Base-by-base conservation (phyloP, 2,113 vertebrate genomes). In the Odobenus rosmarus region DNA sequence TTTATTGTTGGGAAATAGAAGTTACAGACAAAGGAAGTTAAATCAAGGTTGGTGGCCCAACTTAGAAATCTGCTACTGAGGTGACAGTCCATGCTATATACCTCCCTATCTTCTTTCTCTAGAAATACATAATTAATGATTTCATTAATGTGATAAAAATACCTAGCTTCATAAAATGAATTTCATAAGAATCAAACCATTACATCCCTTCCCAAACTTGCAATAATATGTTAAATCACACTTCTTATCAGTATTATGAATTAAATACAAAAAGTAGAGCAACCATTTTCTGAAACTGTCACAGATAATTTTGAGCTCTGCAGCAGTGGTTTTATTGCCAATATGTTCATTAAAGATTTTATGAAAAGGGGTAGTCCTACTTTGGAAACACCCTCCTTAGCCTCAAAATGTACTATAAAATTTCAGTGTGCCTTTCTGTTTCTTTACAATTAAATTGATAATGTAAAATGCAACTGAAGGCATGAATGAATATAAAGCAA, bases 111-210 rank as follows among this genome's bases (percentile, higher is more conserved):
- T 69, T 53, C n/a, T 71, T 96, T 15, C 55, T 24, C 21, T 88
- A 83, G 33, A 97, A 82, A 92, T 86, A 51, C 21, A 69, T 87
- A 96, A 96, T 93, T 89, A 91, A 93, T 96, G 36, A 85, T 83
- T 92, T 93, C 28, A 95, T 69, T 95, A 86, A 91, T 6, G 4
- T 95, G 76, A 86, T 82, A 36, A 89, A 90, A 96, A 90, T 81
- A 59, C 26, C 62, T 57, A 67, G 4, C 23, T 71, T 90, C 24
- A 77, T 92, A 84, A 92, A 96, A 79, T n/a, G 14, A 55, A 81
- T 80, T 89, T 69, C 4, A 59, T 74, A 84, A 95, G 28, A 93
- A 92, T 93, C 96, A 95, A 91, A 51, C 5, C 13, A 90, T 95
- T 93, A 55, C 4, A 69, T 79, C 5, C 36, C 16, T 80, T 93